Conservation (phyloP, 2,797 vertebrate genomes). For the Spinibarbus caldwelli region DNA sequence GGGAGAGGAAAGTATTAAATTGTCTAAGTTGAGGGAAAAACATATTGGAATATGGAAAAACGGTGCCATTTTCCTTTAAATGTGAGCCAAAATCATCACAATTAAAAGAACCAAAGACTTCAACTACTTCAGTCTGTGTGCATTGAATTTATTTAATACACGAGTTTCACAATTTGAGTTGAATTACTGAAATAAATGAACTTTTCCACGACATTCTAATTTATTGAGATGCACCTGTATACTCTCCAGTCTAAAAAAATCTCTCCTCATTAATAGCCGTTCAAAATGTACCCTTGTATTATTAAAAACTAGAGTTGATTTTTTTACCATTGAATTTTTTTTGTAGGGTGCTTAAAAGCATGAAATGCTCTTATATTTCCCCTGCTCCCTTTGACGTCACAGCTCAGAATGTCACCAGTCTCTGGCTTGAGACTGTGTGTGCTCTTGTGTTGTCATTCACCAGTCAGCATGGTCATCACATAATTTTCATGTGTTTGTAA, state of each 20-base stretch:
- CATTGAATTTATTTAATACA: too few species aligned
- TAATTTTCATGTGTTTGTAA: background rate
- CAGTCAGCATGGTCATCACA: background rate
- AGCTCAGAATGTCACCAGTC: background rate
- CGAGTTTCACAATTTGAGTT: too few species aligned
- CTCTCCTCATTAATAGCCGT: background rate
- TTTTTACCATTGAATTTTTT: background rate
- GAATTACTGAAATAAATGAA: too few species aligned
- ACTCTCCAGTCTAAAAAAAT: background rate
- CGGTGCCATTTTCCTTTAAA: too few species aligned
- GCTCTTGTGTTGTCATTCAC: background rate
- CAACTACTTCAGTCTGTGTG: too few species aligned
- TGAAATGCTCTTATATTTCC: background rate
- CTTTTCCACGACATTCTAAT: too few species aligned
- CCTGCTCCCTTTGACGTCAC: background rate
- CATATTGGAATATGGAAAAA: too few species aligned
- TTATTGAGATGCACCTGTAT: too few species aligned
- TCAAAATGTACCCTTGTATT: background rate
- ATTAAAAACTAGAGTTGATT: background rate
- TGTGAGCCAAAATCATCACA: too few species aligned
- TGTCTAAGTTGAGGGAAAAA: too few species aligned
- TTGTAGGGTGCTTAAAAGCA: background rate
- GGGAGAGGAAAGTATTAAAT: too few species aligned
- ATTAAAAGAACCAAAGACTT: too few species aligned
- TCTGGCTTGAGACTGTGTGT: background rate